Conservation (phyloP, 2,797 vertebrate species). For the Ceyx erithaca region DNA sequence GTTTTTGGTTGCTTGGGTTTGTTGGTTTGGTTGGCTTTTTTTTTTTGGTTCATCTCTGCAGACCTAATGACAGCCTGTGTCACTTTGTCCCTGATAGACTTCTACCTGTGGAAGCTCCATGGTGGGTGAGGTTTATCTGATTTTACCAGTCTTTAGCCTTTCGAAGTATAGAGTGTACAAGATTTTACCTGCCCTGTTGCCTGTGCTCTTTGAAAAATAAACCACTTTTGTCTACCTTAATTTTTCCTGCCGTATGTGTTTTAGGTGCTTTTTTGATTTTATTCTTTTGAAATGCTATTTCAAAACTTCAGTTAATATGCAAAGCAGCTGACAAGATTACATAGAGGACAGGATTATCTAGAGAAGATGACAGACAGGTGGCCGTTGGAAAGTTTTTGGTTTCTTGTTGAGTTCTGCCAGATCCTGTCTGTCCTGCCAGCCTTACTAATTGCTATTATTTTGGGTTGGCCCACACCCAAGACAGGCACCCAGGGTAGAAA, state of each 20-base stretch:
- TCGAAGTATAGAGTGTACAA: not conserved
- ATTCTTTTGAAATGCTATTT: not conserved
- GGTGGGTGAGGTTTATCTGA: not conserved
- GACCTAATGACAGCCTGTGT: not conserved
- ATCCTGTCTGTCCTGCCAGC: not conserved
- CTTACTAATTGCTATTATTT: not conserved
- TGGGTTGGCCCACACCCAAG: not conserved
- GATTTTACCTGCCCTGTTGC: not conserved
- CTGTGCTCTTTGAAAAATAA: not conserved
- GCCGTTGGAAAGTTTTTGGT: not conserved
- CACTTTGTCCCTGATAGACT: not conserved
- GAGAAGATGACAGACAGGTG: not conserved
- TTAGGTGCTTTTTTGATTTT: not conserved
- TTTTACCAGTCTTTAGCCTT: not conserved
- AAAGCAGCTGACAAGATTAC: not conserved
- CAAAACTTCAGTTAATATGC: not conserved
- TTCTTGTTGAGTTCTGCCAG: slow-evolving; percentile 1
- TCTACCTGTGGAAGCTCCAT: not conserved
- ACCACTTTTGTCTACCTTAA: not conserved
- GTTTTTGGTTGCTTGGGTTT: not conserved
- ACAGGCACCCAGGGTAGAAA: not conserved
- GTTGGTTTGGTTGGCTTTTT: not conserved
- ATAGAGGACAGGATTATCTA: not conserved
- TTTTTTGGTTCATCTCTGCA: not conserved
- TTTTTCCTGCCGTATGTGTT: not conserved